A percentile compares a stretch with the other conserved stretches of the same genome.
phyloP scores from a whole-genome alignment of 1,140 invertebrate genomes.

The Magallana gigas region DNA sequence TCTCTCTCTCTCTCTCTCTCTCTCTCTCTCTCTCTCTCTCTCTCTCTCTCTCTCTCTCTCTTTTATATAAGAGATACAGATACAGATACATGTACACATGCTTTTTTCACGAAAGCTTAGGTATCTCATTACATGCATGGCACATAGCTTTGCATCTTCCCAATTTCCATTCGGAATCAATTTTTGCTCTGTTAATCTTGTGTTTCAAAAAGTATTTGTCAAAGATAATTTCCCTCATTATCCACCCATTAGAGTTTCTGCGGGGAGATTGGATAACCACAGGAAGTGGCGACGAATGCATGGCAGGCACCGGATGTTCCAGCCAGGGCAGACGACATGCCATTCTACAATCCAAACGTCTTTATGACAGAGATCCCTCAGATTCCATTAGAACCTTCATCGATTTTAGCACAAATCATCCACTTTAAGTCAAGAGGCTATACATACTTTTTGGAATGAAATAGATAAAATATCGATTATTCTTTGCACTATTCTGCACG shows the following conservation, averaged over 20 bases:
- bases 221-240: conserved; percentile 34
- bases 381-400: conserved; percentile 18
- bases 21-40: too few species aligned
- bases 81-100: too few species aligned
- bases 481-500: not conserved
- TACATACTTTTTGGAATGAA: conserved; percentile 30
- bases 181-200: conserved; percentile 1
- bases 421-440: conserved; percentile 30
- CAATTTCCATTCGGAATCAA: not conserved
- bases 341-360: conserved; percentile 35
- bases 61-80: too few species aligned
- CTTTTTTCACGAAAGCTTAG: too few species aligned
- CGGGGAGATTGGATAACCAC: not conserved
- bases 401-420: conserved; percentile 29
- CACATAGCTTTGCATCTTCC: not conserved
- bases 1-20: too few species aligned
- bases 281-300: not conserved
- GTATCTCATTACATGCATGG: too few species aligned
- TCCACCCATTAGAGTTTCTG: conserved; percentile 19
- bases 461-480: conserved; percentile 30
- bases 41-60: too few species aligned
- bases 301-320: conserved; percentile 13
- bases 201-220: conserved; percentile 36
- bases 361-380: conserved; percentile 23
- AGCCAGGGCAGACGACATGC: conserved; percentile 6